Base-by-base conservation (phyloP, 2,797 vertebrate species). In the Macropodus opercularis region DNA sequence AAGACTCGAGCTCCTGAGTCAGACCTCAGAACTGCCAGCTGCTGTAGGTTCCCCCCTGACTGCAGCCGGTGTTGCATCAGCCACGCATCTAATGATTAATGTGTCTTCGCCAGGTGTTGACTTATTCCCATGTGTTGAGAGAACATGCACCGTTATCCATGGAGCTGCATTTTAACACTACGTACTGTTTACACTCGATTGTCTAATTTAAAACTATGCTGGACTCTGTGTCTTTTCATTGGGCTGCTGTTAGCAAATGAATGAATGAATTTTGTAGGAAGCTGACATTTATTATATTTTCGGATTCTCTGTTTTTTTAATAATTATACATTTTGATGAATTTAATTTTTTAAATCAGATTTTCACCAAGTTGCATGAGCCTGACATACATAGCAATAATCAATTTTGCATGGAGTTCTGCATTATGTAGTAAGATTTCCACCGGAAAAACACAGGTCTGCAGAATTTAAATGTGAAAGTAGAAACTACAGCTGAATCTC, bases 61-160 rank as follows among this genome's bases (percentile, higher is more conserved):
- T 35, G 48, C 66, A 7, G 56, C 44, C 36, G 57, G 11, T 51
- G 72, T 83, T 87, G 71, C 85, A 44, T 88, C 81, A 86, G 58
- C 48, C 67, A n/a, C 56, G 35, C 57, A 17, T 63, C 58, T 68
- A 83, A 84, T 89, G 85, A 89, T 86, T 81, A 83, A 86, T 81
- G 69, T 6, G 62, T 59, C 56, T 54, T 42, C 0, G 22, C 63
- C 84, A 84, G 81, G 71, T 85, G 74, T 32, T 57, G 26, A 59
- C 75, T 75, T 73, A 71, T 77, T 76, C 69, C 79, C 71, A 65
- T 49, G 50, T 75, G 77, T 79, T 41, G 17, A 50, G 69, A 77
- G 75, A 83, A 63, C 47, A 38, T 42, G 2, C 43, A 7, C 12
- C 0, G 26, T 61, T 63, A 77, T 78, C 83, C 68, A 3, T 15